Base-by-base conservation (phyloP, 2,797 vertebrate species). In the Ispidina lecontei region DNA sequence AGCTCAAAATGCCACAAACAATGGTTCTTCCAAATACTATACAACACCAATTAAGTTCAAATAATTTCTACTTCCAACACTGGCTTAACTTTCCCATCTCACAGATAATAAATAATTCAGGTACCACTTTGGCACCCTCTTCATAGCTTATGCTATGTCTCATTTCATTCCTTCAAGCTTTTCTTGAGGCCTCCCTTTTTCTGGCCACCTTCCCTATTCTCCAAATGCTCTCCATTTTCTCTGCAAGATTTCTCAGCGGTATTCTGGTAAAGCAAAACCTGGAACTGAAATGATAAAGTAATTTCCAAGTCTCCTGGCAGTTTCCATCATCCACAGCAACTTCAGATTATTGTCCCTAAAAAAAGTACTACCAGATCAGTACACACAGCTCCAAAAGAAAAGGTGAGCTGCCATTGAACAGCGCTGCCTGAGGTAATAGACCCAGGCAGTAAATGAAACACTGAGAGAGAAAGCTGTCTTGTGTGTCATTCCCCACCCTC, bases 101-200 rank as follows among this genome's bases (percentile, higher is more conserved):
- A 68, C 25, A 63, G 33, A 58, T 11, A n/a, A 76, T 93, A 82
- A 92, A 91, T 92, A 88, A 92, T 84, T 86, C 33, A 84, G 60
- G 60, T 51, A 54, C 33, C 71, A 68, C 83, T 81, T 65, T 82
- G 83, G 87, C 71, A 92, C 16, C 17, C 26, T 79, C 46, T 54
- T 73, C 31, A 73, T 28, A 35, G 43, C 5, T 85, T 85, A 58
- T 76, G 64, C 49, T 74, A 62, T 51, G 21, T 19, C 69, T 52
- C 65, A 77, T 80, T 55, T 55, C 23, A 74, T 76, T 84, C 10
- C 29, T 71, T 82, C 7, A 62, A 71, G 29, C 39, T 79, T 33
- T 51, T 81, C 43, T 70, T 62, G 63, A 85, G 65, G 44, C 7
- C 47, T 88, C 31, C 25, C 3, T 4, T 47, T 59, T 74, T 63